Base-by-base conservation (phyloP, 1,140 invertebrate species). In the Ceratina calcarata region DNA sequence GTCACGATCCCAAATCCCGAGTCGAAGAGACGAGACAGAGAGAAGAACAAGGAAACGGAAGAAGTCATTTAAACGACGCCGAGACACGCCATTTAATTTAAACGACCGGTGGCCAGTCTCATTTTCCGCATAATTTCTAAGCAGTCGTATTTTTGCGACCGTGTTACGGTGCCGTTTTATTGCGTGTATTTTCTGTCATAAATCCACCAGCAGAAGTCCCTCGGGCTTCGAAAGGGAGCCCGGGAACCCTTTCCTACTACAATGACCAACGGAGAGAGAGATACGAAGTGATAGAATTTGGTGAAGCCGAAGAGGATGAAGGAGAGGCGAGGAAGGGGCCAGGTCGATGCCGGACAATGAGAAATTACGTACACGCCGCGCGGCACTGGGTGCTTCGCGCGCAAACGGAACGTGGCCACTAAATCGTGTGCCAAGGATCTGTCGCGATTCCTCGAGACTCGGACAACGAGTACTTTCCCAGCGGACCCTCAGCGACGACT, bases 151-250 rank as follows among this genome's bases (percentile, higher is more conserved):
- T 65, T 78, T 49, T 49, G 69, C 60, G 24, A 78, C 20, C 32
- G 60, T 78, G 76, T 78, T 55, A 18, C 22, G 15, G 15, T 22
- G 18, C 13, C 62, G 82, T 82, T 91, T 91, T 91, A 91, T 91
- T 90, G 86, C 90, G 66, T 90, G 90, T 91, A 91, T 90, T 91
- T 92, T 91, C 89, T 82, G 85, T 91, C 90, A 91, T 92, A 92
- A 92, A 92, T 92, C 85, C 86, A 57, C 61, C 70, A 77, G 27
- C 27, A 32, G 57, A 65, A 61, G 61, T 62, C 71, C 77, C 72
- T 73, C 22, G 12, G 37, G 10, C 71, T 53, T 22, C 55, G 55
- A 73, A 86, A 71, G 78, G 85, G 69, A 77, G 24, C 20, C 32
- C 16, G 53, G 68, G 67, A 71, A 73, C 60, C 51, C 71, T 20